Conservation (phyloP, 92 coral and sea anemone species). For the Phymanthus crucifer region DNA sequence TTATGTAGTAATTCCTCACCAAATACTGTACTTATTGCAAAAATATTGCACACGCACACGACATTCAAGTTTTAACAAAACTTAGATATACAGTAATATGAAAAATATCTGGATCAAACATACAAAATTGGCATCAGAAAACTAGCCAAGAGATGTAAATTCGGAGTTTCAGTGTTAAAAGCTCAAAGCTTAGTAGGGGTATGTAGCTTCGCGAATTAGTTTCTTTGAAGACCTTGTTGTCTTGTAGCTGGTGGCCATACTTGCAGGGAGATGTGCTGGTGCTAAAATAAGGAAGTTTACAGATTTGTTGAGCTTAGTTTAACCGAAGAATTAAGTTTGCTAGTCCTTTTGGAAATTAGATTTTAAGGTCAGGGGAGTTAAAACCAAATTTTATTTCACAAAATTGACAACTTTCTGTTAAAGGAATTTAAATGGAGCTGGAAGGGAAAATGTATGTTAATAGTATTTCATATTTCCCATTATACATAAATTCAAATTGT, state of each 20-base stretch:
- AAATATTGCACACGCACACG: not conserved
- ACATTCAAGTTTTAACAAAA: not conserved
- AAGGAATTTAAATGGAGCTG: not conserved
- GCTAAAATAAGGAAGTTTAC: conserved; percentile 82
- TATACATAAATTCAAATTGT: not conserved
- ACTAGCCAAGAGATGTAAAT: conserved; percentile 7
- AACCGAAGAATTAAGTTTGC: not conserved
- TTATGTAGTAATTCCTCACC: not conserved
- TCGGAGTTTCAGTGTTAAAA: not conserved
- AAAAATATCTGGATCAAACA: not conserved
- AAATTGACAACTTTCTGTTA: not conserved
- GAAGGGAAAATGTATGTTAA: not conserved
- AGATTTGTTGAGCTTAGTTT: conserved; percentile 16
- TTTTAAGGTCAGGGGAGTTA: not conserved
- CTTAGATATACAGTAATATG: not conserved
- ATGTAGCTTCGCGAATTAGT: conserved; percentile 90
- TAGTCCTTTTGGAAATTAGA: not conserved
- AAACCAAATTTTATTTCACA: not conserved
- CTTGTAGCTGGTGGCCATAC: conserved; percentile 78
- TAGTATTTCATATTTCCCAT: not conserved
- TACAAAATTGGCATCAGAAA: conserved; percentile 23
- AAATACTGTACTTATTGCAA: not conserved
- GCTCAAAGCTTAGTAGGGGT: conserved; percentile 69
- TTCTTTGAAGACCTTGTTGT: conserved; percentile 90
- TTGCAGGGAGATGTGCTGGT: conserved; percentile 75